Evolutionary conservation across 2,113 vertebrate species (phyloP), one percentile per base, ranked within the genome.

Genomic region (Etheostoma cragini): DNA sequence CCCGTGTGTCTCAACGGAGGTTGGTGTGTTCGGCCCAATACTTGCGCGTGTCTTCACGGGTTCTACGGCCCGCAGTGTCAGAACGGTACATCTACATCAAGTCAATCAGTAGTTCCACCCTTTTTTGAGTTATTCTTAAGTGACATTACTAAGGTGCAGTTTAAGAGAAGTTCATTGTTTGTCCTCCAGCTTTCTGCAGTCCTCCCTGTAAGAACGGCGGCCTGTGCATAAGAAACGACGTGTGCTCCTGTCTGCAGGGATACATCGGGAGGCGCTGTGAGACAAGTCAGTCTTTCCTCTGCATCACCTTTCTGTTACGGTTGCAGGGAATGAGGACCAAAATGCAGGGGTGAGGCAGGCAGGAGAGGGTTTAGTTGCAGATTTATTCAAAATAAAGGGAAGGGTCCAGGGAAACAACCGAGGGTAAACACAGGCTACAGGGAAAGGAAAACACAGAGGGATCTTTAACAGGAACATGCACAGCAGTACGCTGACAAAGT

Each of bases 121-220:
- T 50, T 38, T 14, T 5, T 21, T 3, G 17, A 56, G 24, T 60
- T 33, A 13, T 4, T 42, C 14, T 6, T 12, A 42, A 42, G 38
- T 42, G 8, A 2, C 38, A 38, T 38, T 42, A 11, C 38, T 7
- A 11, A 38, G 38, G 38, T 38, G 38, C 10, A 10, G 2, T 38
- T 38, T 38, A 38, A 38, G 8, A 38, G 35, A 38, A 8, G 8
- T 42, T 42, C 10, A 11, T 42, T 11, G 38, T 42, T 63, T 24
- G 4, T 26, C 54, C 4, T 46, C 1, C 87, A 97, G 96, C 96
- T 17, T 82, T 97, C 19, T 97, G 96, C 92, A 94, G 81, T 22
- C 96, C 95, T 0, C 88, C 96, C 79, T 96, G 96, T 90, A 93
- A 96, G 89, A 97, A 96, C 1, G 94, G 94, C 6, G 96, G 96